Conservation (phyloP, 2,888 invertebrate genomes). For the Agrilus mali region DNA sequence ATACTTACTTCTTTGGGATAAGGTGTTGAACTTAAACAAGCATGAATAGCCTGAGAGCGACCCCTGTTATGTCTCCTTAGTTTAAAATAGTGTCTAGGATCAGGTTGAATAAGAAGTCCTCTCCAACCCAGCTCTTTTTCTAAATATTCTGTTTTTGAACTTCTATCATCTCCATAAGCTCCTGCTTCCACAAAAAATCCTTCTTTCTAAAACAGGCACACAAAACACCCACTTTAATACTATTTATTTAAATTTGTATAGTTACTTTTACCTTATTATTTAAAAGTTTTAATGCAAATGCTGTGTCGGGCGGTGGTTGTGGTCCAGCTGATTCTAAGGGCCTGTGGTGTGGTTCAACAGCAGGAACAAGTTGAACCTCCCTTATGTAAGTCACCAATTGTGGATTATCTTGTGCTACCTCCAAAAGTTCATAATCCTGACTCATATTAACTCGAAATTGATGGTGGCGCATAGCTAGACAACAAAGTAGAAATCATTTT, state of each 20-base stretch:
- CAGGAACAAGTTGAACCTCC: constrained; percentile 50
- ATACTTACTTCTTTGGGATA: constrained; percentile 59
- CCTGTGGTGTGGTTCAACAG: constrained; percentile 33
- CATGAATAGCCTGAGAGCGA: constrained; percentile 55
- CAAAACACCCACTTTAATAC: neutral
- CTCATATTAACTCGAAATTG: constrained; percentile 73
- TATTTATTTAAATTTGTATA: constrained; percentile 20
- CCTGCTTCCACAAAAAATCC: constrained; percentile 65
- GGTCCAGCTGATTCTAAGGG: constrained; percentile 23
- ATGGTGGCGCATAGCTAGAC: constrained; percentile 53
- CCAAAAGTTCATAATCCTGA: constrained; percentile 60
- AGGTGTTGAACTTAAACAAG: constrained; percentile 64
- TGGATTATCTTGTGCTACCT: constrained; percentile 63
- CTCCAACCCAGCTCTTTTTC: constrained; percentile 60
- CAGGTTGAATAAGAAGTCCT: constrained; percentile 64
- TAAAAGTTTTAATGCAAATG: constrained; percentile 33
- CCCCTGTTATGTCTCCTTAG: constrained; percentile 45
- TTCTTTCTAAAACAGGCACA: constrained; percentile 37
- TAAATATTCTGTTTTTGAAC: constrained; percentile 57
- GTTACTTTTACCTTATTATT: constrained; percentile 33
- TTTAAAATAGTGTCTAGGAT: constrained; percentile 61
- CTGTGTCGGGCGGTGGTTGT: constrained; percentile 36
- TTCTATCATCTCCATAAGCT: constrained; percentile 42
- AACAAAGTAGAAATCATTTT: neutral
- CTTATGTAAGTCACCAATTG: constrained; percentile 62